Evolutionary conservation across 1,140 invertebrate genomes (phyloP).

Genomic region (Conopomorpha cramerella): DNA sequence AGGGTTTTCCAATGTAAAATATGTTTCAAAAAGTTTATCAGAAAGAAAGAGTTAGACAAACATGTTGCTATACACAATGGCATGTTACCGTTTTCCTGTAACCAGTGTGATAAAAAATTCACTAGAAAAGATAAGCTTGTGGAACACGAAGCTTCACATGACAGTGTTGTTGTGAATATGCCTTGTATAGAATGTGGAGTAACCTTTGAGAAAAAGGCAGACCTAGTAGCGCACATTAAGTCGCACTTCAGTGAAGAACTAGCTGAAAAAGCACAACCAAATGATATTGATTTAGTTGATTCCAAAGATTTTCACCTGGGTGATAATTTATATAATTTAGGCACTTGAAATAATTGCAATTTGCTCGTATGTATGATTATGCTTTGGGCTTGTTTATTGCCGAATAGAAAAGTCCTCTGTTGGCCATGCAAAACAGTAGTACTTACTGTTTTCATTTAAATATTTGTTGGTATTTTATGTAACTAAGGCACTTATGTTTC

Average conservation of each 20-base stretch:
- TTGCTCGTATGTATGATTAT: no score
- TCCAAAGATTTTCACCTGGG: conserved; percentile 30
- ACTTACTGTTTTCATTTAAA: no score
- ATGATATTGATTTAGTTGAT: no score
- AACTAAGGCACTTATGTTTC: no score
- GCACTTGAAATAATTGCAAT: conserved; percentile 42
- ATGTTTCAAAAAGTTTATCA: conserved; percentile 66
- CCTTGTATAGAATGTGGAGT: conserved; percentile 62
- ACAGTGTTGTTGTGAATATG: conserved; percentile 56
- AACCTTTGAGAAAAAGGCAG: conserved; percentile 59
- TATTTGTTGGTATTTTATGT: no score
- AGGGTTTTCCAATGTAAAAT: conserved; percentile 61
- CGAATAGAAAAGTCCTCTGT: no score
- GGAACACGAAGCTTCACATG: conserved; percentile 66
- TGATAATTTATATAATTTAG: conserved; percentile 46
- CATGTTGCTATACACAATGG: conserved; percentile 66
- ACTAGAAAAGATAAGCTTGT: conserved; percentile 69
- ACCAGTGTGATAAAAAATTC: conserved; percentile 66
- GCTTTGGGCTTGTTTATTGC: no score
- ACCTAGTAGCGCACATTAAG: conserved; percentile 62
- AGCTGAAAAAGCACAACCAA: no score
- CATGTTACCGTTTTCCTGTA: conserved; percentile 65
- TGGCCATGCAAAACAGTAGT: no score
- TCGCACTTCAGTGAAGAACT: conserved; percentile 56
- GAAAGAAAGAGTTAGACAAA: conserved; percentile 67